Percentiles rank a stretch among this genome's conserved stretches.
phyloP scores from a whole-genome alignment of 2,888 invertebrate species.

The Timema podura region DNA sequence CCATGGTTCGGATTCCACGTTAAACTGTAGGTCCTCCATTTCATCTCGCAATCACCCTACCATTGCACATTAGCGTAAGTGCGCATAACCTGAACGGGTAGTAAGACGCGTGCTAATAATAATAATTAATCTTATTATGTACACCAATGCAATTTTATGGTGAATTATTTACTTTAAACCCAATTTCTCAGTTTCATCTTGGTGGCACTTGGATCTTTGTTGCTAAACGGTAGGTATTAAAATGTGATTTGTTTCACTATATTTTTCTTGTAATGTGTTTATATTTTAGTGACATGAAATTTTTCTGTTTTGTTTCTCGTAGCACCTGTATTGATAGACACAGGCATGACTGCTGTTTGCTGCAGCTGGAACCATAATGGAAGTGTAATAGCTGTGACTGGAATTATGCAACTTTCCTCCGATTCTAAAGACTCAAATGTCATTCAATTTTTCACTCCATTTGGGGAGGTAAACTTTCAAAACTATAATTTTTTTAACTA shows the following conservation, averaged over 20 bases:
- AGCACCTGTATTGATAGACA: conserved; percentile 81
- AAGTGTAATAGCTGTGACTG: conserved; percentile 81
- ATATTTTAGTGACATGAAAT: too few species aligned
- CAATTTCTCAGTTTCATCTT: too few species aligned
- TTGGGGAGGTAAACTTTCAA: conserved; percentile 64
- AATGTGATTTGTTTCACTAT: neutral
- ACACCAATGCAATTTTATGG: too few species aligned
- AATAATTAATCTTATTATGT: too few species aligned
- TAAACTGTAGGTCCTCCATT: too few species aligned
- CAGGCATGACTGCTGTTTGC: conserved; percentile 73
- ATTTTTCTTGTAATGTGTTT: neutral
- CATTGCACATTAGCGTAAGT: too few species aligned
- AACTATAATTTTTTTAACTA: neutral
- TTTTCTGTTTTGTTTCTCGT: conserved; percentile 21
- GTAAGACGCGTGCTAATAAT: too few species aligned
- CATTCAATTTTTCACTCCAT: conserved; percentile 85
- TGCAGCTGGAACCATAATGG: conserved; percentile 94
- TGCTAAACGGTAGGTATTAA: neutral
- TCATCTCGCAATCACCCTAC: too few species aligned
- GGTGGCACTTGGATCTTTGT: neutral
- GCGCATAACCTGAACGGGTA: too few species aligned
- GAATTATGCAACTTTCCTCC: conserved; percentile 54
- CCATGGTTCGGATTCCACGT: too few species aligned
- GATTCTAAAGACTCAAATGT: conserved; percentile 67
- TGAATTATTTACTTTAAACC: too few species aligned